phyloP scores from a whole-genome alignment of 2,888 invertebrate species.

The Microplitis manilae region DNA sequence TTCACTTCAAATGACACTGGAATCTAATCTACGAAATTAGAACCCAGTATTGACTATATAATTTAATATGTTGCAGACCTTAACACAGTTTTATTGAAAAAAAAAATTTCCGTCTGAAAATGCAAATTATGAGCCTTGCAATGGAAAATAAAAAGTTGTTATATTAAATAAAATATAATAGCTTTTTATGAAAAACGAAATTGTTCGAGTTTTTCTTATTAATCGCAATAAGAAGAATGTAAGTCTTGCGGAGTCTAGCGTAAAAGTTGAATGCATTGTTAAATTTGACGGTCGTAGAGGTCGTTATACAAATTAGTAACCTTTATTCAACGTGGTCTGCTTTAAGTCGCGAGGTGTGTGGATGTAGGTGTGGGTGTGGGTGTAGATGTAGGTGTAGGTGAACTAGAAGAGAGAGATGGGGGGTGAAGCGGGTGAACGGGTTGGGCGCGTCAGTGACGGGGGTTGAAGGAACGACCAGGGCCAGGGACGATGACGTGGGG shows the following conservation, averaged over 20 bases:
- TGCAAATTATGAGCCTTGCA: too few relatives aligned
- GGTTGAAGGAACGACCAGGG: slow-evolving; percentile 48
- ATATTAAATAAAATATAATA: too few relatives aligned
- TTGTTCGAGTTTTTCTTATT: too few relatives aligned
- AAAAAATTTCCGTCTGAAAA: too few relatives aligned
- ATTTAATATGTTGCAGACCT: too few relatives aligned
- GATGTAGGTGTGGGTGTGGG: slow-evolving; percentile 36
- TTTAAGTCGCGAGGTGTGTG: slow-evolving; percentile 62
- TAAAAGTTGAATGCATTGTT: background rate
- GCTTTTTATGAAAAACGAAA: too few relatives aligned
- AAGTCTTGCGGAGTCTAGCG: background rate
- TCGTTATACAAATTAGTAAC: slow-evolving; percentile 60
- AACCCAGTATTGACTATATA: too few relatives aligned
- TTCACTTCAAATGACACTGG: background rate
- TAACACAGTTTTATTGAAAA: too few relatives aligned
- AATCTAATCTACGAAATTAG: background rate
- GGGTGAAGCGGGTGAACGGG: slow-evolving; percentile 34
- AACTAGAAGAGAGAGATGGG: slow-evolving; percentile 8
- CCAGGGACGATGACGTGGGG: slow-evolving; percentile 17
- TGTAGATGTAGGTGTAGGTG: slow-evolving; percentile 37
- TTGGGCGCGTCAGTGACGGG: slow-evolving; percentile 30
- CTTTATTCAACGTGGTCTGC: slow-evolving; percentile 64
- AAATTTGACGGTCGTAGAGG: slow-evolving; percentile 7
- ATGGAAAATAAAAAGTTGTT: too few relatives aligned
- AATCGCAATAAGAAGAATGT: slow-evolving; percentile 1